phyloP scores from a whole-genome alignment of 2,113 vertebrate species.

The Dromiciops gliroides region DNA sequence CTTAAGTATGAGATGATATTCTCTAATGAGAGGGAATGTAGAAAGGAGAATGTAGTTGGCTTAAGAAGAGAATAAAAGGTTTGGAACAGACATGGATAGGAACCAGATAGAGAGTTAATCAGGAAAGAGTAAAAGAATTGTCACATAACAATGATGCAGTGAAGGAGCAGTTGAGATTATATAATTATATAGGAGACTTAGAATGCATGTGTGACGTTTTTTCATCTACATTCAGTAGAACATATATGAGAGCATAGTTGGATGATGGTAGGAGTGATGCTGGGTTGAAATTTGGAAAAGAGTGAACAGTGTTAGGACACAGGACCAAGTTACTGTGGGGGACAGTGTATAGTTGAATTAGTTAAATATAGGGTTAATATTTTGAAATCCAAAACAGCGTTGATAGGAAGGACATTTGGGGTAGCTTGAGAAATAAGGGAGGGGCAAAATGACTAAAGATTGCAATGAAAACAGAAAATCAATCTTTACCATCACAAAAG shows the following conservation, averaged over 20 bases:
- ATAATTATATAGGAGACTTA: background rate
- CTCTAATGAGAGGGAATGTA: background rate
- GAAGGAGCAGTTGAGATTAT: background rate
- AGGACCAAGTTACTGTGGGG: background rate
- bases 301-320: background rate
- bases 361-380: background rate
- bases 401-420: background rate
- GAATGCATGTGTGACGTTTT: background rate
- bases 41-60: background rate
- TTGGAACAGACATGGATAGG: background rate
- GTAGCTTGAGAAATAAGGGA: background rate
- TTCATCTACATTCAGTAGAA: background rate
- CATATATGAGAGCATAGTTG: background rate
- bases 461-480: background rate
- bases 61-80: background rate
- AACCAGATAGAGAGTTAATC: background rate
- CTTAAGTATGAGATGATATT: background rate
- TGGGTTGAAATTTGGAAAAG: background rate
- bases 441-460: background rate
- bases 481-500: background rate
- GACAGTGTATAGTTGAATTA: background rate
- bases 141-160: background rate
- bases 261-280: background rate
- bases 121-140: background rate
- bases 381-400: no score